These are phyloP conservation scores for Ochotona princeps DNA, from an alignment of 2,113 vertebrate genomes.

Conservation along the genomic window DNA sequence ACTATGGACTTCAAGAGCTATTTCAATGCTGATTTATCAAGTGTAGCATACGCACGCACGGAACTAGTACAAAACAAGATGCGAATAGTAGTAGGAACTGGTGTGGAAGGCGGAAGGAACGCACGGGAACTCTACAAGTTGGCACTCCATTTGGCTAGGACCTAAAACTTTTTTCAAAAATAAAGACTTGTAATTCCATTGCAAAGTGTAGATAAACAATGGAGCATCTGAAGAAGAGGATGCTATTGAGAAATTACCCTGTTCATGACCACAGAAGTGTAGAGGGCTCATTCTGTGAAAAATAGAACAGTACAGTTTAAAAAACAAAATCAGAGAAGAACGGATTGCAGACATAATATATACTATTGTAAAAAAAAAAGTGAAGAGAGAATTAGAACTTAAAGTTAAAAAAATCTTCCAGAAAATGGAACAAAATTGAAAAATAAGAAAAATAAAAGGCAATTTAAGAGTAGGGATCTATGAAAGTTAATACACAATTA, in stretches of 20 bases:
- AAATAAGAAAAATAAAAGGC: neutral
- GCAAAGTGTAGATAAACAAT: neutral
- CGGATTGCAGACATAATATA: neutral
- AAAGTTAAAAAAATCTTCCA: neutral
- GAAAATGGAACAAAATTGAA: neutral
- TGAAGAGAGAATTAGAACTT: neutral
- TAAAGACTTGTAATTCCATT: neutral
- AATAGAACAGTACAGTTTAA: neutral
- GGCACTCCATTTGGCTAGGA: neutral
- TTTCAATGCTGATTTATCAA: neutral
- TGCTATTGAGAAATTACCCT: neutral
- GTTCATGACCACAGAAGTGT: neutral
- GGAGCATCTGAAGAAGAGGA: neutral
- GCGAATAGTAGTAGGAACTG: neutral
- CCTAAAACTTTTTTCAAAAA: neutral
- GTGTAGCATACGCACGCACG: neutral
- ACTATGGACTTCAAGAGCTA: no score
- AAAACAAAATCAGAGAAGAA: neutral
- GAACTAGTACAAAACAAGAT: no score
- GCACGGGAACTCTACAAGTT: neutral
- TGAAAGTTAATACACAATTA: neutral
- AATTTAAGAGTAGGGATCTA: neutral
- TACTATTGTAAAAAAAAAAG: neutral
- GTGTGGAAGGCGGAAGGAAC: neutral
- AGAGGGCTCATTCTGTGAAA: neutral